These are phyloP conservation scores for Melangyna quadrimaculata DNA, from an alignment of 2,888 invertebrate species.

Conservation along the genomic window DNA sequence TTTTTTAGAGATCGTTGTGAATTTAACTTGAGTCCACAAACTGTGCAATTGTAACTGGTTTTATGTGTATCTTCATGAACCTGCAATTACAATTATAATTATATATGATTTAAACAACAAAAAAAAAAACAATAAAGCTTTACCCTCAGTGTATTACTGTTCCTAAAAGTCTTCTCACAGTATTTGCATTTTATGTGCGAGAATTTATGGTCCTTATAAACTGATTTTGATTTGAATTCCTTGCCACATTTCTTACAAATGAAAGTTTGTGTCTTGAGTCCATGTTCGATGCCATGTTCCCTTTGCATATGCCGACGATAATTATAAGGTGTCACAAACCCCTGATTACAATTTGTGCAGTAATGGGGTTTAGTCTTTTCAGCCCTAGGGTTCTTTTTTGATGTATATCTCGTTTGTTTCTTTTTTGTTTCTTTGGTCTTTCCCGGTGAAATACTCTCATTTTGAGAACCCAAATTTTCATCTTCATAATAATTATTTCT, in stretches of 20 bases:
- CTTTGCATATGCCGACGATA: not conserved
- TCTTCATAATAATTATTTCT: too few relatives aligned
- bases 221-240: not conserved
- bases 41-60: conserved; percentile 78
- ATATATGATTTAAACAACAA: not conserved
- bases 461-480: too few relatives aligned
- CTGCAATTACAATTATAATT: conserved; percentile 63
- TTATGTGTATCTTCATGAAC: conserved; percentile 78
- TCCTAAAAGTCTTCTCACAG: conserved; percentile 49
- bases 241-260: not conserved
- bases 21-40: conserved; percentile 78
- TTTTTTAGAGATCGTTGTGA: conserved; percentile 77
- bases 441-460: too few relatives aligned
- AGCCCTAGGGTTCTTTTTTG: not conserved
- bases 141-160: not conserved
- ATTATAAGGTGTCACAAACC: not conserved
- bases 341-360: not conserved
- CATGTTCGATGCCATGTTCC: not conserved
- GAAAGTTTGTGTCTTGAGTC: not conserved
- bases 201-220: conserved; percentile 31
- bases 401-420: not conserved
- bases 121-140: not conserved
- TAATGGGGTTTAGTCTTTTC: not conserved
- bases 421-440: not conserved
- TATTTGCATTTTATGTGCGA: conserved; percentile 40